These are phyloP conservation scores for Allobates femoralis DNA, from an alignment of 2,797 vertebrate genomes.

Conservation along the genomic window DNA sequence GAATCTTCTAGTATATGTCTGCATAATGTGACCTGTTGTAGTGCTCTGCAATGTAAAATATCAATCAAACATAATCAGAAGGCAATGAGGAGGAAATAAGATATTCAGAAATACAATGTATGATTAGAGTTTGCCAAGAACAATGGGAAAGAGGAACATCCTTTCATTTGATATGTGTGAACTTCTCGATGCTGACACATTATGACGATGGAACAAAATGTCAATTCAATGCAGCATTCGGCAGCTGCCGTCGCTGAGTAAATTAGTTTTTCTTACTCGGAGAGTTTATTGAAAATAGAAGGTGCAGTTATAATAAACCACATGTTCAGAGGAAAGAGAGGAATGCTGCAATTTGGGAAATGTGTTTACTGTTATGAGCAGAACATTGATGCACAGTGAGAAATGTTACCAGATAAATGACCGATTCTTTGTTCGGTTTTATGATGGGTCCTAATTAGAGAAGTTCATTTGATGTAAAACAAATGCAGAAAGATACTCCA, in stretches of 20 bases:
- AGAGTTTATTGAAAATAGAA: conserved; percentile 63
- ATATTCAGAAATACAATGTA: conserved; percentile 33
- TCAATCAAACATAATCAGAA: conserved; percentile 41
- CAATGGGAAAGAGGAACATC: conserved; percentile 17
- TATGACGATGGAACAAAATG: conserved; percentile 57
- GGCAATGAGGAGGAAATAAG: neutral
- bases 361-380: conserved; percentile 58
- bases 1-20: neutral
- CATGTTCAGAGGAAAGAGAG: conserved; percentile 60
- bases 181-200: neutral
- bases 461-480: conserved; percentile 51
- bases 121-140: conserved; percentile 27
- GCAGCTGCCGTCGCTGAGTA: conserved; percentile 55
- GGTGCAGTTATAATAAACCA: conserved; percentile 59
- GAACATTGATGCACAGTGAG: conserved; percentile 50
- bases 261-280: conserved; percentile 60
- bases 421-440: conserved; percentile 21
- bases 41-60: conserved; percentile 43
- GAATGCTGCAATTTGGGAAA: conserved; percentile 55
- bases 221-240: conserved; percentile 61
- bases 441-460: conserved; percentile 53
- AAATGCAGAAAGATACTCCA: conserved; percentile 31
- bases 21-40: conserved; percentile 40
- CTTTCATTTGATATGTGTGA: conserved; percentile 27
- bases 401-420: conserved; percentile 55